Conservation (phyloP, 2,113 vertebrate genomes). For the Malaclemys terrapin region DNA sequence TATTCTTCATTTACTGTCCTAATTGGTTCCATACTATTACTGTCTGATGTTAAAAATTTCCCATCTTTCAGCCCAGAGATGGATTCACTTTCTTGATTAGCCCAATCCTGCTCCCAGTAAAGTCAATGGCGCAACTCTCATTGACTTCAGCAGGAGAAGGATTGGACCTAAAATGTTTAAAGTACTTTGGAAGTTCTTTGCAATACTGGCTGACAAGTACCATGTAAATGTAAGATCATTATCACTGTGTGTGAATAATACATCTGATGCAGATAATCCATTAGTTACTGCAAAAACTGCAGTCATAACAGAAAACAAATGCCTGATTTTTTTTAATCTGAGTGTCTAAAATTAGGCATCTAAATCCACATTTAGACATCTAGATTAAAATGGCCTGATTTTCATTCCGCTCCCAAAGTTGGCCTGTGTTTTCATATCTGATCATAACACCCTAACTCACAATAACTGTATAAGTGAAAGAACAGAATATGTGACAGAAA, state of each 20-base stretch:
- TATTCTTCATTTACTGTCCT: background rate
- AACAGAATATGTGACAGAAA: background rate
- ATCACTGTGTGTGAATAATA: accelerated
- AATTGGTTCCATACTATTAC: accelerated
- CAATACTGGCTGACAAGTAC: background rate
- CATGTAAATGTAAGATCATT: accelerated
- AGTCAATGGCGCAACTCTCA: background rate
- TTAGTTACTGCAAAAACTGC: background rate
- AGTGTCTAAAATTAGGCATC: background rate
- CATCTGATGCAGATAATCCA: accelerated
- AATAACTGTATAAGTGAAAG: background rate
- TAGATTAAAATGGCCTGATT: background rate
- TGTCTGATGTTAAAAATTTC: accelerated
- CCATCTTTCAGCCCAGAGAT: background rate
- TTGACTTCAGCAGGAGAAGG: background rate
- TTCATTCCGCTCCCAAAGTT: accelerated
- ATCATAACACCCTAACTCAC: background rate
- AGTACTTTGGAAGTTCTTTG: background rate
- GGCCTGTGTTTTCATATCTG: accelerated
- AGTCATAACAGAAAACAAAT: background rate
- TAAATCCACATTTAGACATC: background rate
- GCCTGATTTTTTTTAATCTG: background rate
- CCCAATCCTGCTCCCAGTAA: accelerated
- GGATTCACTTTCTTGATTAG: accelerated
- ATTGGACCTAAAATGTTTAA: background rate